phyloP scores from a whole-genome alignment of 2,888 invertebrate species.

The Chymomyza caudatula region DNA sequence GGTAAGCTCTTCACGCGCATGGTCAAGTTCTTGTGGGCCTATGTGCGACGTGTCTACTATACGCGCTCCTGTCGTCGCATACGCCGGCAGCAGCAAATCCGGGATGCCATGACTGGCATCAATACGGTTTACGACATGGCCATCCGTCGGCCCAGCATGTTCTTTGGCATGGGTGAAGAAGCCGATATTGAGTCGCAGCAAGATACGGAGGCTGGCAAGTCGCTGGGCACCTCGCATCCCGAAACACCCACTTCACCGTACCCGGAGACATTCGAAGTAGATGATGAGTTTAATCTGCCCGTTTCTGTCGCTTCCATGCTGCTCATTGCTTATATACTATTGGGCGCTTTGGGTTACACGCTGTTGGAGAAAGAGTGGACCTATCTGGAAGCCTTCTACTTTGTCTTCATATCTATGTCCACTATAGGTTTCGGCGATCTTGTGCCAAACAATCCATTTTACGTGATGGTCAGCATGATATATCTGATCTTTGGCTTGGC shows the following conservation, averaged over 20 bases:
- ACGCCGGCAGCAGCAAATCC: constrained; percentile 85
- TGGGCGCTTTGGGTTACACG: constrained; percentile 90
- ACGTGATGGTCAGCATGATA: constrained; percentile 93
- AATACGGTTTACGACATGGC: constrained; percentile 89
- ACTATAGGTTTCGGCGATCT: constrained; percentile 98
- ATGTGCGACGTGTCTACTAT: constrained; percentile 89
- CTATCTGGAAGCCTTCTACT: constrained; percentile 97
- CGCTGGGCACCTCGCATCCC: constrained; percentile 68
- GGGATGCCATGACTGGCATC: constrained; percentile 91
- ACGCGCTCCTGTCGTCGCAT: constrained; percentile 90
- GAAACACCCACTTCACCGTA: constrained; percentile 88
- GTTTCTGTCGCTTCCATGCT: constrained; percentile 92
- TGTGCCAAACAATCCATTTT: constrained; percentile 91
- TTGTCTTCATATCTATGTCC: constrained; percentile 97
- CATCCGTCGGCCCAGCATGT: constrained; percentile 85
- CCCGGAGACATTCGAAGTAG: constrained; percentile 86
- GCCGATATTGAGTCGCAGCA: constrained; percentile 79
- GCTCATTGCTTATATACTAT: constrained; percentile 89
- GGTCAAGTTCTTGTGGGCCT: constrained; percentile 94
- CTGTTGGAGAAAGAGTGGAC: constrained; percentile 88
- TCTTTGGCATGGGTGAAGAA: constrained; percentile 79
- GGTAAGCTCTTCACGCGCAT: constrained; percentile 94
- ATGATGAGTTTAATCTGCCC: constrained; percentile 96
- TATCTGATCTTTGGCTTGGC: constrained; percentile 96
- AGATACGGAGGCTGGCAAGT: constrained; percentile 64